phyloP scores from a whole-genome alignment of 2,797 vertebrate species.

The Girardinus metallicus region DNA sequence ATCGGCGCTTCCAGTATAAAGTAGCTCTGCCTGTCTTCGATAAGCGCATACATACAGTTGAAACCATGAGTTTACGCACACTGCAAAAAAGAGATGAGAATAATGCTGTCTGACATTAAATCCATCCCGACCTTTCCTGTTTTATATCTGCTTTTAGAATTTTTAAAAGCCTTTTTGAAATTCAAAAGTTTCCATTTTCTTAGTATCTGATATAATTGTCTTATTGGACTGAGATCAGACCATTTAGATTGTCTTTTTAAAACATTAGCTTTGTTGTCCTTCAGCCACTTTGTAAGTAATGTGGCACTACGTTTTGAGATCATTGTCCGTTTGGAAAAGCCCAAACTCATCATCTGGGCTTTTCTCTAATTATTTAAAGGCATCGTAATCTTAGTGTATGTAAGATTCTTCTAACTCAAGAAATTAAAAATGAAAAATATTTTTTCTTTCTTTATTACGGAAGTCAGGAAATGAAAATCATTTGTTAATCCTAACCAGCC shows the following conservation, averaged over 20 bases:
- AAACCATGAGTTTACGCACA: neutral
- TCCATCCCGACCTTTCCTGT: neutral
- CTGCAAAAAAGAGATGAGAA: neutral
- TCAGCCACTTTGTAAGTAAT: neutral
- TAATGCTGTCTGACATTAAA: neutral
- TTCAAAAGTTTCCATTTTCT: neutral
- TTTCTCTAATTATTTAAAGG: neutral
- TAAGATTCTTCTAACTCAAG: neutral
- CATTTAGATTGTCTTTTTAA: neutral
- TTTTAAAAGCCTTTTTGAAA: neutral
- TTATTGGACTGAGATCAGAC: neutral
- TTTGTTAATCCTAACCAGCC: neutral
- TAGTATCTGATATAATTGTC: neutral
- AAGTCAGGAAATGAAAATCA: neutral
- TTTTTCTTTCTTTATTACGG: neutral
- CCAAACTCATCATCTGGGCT: neutral
- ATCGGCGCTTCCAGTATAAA: neutral
- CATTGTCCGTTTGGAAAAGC: too few relatives aligned
- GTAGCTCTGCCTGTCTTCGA: neutral
- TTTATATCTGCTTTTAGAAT: neutral
- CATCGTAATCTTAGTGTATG: neutral
- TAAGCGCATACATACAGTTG: neutral
- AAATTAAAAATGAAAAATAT: neutral
- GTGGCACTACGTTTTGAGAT: too few relatives aligned
- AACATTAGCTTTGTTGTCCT: neutral